Conservation (phyloP, 92 coral and sea anemone genomes). For the Heteractis magnifica region DNA sequence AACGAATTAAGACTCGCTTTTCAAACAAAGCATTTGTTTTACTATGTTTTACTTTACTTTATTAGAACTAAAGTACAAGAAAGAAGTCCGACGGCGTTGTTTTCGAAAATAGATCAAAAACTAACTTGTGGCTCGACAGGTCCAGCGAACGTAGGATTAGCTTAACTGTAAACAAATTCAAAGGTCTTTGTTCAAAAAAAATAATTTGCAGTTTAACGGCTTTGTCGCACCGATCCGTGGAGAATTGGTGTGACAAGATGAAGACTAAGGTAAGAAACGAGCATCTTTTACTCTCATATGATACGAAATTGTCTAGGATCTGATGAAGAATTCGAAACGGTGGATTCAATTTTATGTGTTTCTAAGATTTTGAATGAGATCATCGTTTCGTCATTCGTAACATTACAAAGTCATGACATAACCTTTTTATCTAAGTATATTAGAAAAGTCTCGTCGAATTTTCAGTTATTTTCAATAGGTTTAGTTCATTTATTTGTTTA, state of each 20-base stretch:
- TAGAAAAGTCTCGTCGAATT: background rate
- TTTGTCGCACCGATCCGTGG: background rate
- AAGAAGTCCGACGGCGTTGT: background rate
- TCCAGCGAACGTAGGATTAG: background rate
- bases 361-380: background rate
- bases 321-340: background rate
- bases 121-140: conserved; percentile 14
- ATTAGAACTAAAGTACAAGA: background rate
- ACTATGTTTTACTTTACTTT: background rate
- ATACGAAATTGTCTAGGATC: background rate
- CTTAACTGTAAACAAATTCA: conserved; percentile 12
- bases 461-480: background rate
- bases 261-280: background rate
- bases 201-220: background rate
- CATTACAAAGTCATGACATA: background rate
- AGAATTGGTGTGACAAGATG: background rate
- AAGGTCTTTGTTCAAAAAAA: conserved; percentile 20
- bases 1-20: background rate
- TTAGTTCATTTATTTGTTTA: background rate
- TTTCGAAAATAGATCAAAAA: background rate
- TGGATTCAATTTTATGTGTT: background rate
- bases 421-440: background rate
- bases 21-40: background rate
- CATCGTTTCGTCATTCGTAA: background rate
- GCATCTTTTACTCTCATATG: background rate